Percentiles rank a stretch among this genome's conserved stretches.
These are phyloP conservation scores for Catharus ustulatus DNA, from an alignment of 2,797 vertebrate species.

Conservation along the genomic window DNA sequence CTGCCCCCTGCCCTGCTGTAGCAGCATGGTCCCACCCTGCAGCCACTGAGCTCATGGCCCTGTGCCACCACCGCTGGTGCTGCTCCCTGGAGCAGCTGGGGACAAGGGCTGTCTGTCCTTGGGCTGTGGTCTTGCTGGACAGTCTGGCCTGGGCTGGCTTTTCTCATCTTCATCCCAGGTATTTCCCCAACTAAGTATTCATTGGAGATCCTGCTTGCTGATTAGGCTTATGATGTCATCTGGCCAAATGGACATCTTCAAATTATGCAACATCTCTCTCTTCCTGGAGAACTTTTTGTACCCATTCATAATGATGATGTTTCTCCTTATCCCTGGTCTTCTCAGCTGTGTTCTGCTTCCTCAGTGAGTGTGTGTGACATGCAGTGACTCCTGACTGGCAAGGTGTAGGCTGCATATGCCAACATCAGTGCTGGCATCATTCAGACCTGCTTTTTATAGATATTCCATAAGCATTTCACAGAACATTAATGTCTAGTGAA, in stretches of 20 bases:
- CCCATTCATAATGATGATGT: background rate
- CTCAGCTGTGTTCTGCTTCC: background rate
- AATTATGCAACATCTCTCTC: background rate
- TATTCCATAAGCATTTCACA: background rate
- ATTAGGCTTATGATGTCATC: background rate
- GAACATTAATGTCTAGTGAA: background rate
- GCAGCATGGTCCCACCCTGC: fast-evolving
- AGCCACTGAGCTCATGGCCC: background rate
- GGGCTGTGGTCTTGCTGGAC: background rate
- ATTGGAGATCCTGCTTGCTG: background rate
- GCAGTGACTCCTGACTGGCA: background rate
- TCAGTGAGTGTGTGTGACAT: background rate
- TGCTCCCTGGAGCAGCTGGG: background rate
- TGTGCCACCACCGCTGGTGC: background rate
- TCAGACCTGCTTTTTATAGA: background rate
- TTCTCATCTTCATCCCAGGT: background rate
- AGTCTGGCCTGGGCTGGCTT: background rate
- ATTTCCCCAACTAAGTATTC: background rate
- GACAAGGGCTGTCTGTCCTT: fast-evolving
- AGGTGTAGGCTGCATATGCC: background rate
- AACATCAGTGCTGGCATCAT: background rate
- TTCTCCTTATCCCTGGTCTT: background rate
- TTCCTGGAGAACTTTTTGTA: background rate
- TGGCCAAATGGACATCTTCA: background rate
- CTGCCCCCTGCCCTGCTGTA: background rate